Conservation (phyloP, 2,888 invertebrate species). For the Carcina quercana region DNA sequence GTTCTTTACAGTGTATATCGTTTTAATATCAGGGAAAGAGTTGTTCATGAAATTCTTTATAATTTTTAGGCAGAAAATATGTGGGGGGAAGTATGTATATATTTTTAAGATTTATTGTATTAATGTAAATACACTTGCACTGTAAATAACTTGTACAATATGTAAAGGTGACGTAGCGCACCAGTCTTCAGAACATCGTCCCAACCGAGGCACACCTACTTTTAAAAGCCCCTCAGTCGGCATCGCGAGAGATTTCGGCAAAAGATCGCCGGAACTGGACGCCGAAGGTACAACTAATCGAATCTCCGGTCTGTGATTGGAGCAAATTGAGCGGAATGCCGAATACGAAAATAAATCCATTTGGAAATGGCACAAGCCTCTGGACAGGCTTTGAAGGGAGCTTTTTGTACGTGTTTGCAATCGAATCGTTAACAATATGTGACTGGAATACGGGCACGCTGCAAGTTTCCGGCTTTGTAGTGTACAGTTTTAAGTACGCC, state of each 20-base stretch:
- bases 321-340: constrained; percentile 21
- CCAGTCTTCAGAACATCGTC: constrained; percentile 39
- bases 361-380: constrained; percentile 28
- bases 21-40: no score
- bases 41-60: no score
- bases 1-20: no score
- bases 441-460: constrained; percentile 8
- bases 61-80: no score
- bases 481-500: no score
- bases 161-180: constrained; percentile 53
- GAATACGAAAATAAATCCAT: constrained; percentile 32
- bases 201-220: constrained; percentile 48
- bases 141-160: no score
- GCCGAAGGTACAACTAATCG: constrained; percentile 24
- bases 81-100: no score
- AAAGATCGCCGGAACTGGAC: constrained; percentile 47
- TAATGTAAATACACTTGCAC: constrained; percentile 8
- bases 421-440: constrained; percentile 21
- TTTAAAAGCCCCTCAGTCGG: constrained; percentile 60
- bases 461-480: constrained; percentile 16
- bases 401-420: constrained; percentile 30
- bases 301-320: constrained; percentile 29
- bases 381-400: constrained; percentile 18
- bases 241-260: constrained; percentile 62
- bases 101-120: no score